A percentile compares a stretch with the other conserved stretches of the same genome.
These are phyloP conservation scores for Pelodiscus sinensis DNA, from an alignment of 2,113 vertebrate genomes.

Conservation along the genomic window DNA sequence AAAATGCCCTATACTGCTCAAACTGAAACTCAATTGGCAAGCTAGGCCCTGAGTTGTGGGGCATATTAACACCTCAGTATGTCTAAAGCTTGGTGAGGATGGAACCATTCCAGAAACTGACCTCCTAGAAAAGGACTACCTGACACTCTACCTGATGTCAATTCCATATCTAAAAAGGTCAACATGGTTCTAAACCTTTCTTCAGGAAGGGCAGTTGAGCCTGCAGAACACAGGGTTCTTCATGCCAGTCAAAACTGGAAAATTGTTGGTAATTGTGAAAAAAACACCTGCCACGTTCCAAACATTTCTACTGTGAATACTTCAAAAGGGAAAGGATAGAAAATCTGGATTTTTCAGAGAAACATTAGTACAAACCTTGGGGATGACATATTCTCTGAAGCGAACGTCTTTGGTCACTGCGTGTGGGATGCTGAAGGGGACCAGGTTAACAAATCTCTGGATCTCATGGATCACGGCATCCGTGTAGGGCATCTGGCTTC, in stretches of 20 bases:
- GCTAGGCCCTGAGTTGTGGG: not conserved
- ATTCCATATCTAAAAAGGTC: not conserved
- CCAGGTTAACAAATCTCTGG: slow-evolving; percentile 71
- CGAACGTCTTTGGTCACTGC: slow-evolving; percentile 51
- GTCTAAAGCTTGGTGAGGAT: not conserved
- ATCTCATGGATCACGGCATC: slow-evolving; percentile 75
- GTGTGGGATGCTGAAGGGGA: slow-evolving; percentile 56
- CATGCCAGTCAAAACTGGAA: not conserved
- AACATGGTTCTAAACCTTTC: not conserved
- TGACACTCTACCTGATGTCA: not conserved
- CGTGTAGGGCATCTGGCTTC: slow-evolving; percentile 72
- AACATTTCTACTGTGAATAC: not conserved
- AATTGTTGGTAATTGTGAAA: not conserved
- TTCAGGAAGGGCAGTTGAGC: not conserved
- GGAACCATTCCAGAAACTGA: not conserved
- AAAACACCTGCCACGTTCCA: not conserved
- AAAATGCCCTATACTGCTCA: not conserved
- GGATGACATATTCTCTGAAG: slow-evolving; percentile 71
- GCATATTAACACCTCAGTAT: not conserved
- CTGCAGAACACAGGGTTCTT: not conserved
- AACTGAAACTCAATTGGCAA: not conserved
- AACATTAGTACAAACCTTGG: slow-evolving; percentile 69
- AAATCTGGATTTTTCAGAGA: not conserved
- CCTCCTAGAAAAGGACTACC: not conserved
- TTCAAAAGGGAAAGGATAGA: not conserved